Percentiles rank a stretch among this genome's conserved stretches.
Evolutionary conservation across 2,888 invertebrate species (phyloP).

Genomic region (Stenolophus ochropezus): DNA sequence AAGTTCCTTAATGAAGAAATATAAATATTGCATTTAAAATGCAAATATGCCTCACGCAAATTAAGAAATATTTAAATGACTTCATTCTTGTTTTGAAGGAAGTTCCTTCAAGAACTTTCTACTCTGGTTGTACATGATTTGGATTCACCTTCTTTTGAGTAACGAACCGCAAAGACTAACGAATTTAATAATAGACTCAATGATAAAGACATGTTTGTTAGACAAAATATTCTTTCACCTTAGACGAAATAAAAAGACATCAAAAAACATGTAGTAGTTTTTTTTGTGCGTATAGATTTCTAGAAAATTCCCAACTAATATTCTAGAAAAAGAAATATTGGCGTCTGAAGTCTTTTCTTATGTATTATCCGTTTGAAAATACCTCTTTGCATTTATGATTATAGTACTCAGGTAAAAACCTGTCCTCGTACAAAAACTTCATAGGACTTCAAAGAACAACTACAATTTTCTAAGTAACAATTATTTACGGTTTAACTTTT

Average conservation of each 20-base stretch:
- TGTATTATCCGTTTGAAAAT: not conserved
- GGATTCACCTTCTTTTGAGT: slow-evolving; percentile 28
- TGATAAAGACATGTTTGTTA: slow-evolving; percentile 13
- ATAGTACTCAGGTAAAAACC: not conserved
- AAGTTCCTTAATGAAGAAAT: slow-evolving; percentile 1
- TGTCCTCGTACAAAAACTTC: not conserved
- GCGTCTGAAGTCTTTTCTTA: not conserved
- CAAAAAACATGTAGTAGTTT: too few relatives aligned
- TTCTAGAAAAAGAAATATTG: not conserved
- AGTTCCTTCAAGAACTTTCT: slow-evolving; percentile 32
- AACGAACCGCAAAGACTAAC: slow-evolving; percentile 1
- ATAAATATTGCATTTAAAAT: slow-evolving; percentile 26
- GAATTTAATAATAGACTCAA: slow-evolving; percentile 27
- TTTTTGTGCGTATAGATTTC: too few relatives aligned
- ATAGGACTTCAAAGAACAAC: not conserved
- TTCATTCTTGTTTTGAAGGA: slow-evolving; percentile 13
- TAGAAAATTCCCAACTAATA: not conserved
- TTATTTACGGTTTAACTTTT: not conserved
- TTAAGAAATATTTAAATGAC: slow-evolving; percentile 11
- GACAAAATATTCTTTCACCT: not conserved
- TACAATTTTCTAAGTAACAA: not conserved
- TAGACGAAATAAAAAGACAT: too few relatives aligned
- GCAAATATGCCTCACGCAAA: not conserved
- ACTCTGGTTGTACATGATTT: slow-evolving; percentile 21
- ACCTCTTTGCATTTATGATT: not conserved